Evolutionary conservation across 1,140 invertebrate species (phyloP), one percentile per base, ranked within the genome.

Genomic region (Tigriopus japonicus): DNA sequence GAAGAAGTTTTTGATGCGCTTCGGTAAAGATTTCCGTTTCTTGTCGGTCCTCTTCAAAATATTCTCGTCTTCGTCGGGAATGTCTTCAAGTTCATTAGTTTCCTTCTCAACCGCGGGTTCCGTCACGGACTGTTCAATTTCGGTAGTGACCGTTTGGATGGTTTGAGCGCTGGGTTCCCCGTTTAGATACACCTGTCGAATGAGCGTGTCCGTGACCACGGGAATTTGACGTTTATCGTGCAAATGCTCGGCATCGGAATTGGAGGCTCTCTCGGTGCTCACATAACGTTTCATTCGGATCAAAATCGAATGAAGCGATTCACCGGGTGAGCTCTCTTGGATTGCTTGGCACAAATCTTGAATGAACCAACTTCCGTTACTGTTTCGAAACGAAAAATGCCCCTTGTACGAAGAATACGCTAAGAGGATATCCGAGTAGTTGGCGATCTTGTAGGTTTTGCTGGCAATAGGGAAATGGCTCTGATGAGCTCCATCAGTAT

Each of bases 331-430:
- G 58, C 23, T 21, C 23, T 52, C n/a, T 5, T 45, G 13, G 14
- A 60, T 60, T 7, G 45, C 42, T 15, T 52, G 3, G 41, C 58
- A 60, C 14, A 60, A 15, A 5, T 42, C 58, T 19, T 60, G 58
- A 28, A 60, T 60, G 23, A 60, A 60, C 58, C 58, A 60, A 35
- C 42, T 51, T n/a, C 58, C 58, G 42, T 42, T 21, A 28, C 43
- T 42, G 23, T 17, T 41, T 5, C 58, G 23, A 15, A 60, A 60
- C 13, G 58, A 60, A 23, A 19, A 60, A 28, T 60, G 58, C 2
- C 42, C 43, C 7, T 17, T 21, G 45, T 42, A 60, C 5, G 58
- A 51, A 14, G 58, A 42, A 14, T 28, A 19, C 5, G 19, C 45
- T 23, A 60, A 51, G n/a, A 60, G 58, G 15, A 60, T 19, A 19